These are phyloP conservation scores for Gallirallus australis DNA, from an alignment of 2,797 vertebrate genomes.

Conservation along the genomic window DNA sequence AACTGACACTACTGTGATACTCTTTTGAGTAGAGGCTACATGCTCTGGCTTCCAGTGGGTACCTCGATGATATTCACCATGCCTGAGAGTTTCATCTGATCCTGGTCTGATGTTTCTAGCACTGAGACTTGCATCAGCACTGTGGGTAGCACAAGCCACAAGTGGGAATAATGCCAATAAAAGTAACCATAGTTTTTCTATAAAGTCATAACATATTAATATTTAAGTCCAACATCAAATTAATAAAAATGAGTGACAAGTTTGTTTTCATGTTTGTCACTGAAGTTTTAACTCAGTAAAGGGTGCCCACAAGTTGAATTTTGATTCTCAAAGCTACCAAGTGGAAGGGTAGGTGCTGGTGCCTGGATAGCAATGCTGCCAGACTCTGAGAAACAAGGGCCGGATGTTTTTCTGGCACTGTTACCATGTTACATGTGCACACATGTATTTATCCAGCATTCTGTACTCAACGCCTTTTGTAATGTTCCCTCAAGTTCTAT, in stretches of 20 bases:
- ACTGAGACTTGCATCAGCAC: background rate
- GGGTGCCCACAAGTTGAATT: background rate
- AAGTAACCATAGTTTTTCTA: background rate
- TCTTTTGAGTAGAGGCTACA: background rate
- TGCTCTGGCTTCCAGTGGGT: background rate
- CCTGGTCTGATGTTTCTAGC: background rate
- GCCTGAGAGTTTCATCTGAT: background rate
- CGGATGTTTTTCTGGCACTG: background rate
- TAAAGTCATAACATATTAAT: background rate
- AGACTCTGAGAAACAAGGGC: background rate
- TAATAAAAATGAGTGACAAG: background rate
- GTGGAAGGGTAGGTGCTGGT: background rate
- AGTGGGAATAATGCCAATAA: background rate
- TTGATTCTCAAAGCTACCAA: background rate
- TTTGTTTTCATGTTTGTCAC: background rate
- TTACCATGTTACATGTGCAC: background rate
- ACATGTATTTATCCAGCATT: background rate
- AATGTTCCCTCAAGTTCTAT: background rate
- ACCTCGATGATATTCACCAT: background rate
- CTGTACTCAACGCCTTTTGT: background rate
- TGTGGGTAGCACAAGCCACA: background rate
- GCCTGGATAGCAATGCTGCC: accelerated
- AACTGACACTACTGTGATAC: background rate
- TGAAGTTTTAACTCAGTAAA: background rate
- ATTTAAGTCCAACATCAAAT: background rate